A percentile compares a stretch with the other conserved stretches of the same genome.
Evolutionary conservation across 2,797 vertebrate species (phyloP).

Genomic region (Salmo trutta): DNA sequence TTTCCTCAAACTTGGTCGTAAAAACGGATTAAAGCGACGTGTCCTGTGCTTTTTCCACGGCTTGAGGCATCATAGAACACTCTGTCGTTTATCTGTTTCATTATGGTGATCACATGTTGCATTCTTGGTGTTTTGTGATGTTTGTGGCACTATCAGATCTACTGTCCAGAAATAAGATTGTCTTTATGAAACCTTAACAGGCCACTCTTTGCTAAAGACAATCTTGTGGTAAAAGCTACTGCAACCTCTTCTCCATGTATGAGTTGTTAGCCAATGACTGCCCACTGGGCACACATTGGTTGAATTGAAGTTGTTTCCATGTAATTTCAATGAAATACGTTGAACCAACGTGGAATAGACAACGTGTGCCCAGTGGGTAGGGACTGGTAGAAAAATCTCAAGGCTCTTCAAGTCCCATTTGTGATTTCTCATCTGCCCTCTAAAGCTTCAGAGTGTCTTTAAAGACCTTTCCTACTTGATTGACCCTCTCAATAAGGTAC

Average conservation of each 20-base stretch:
- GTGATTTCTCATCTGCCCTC: conserved; percentile 56
- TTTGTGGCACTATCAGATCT: not conserved
- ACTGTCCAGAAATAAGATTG: not conserved
- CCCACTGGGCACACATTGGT: too few species aligned
- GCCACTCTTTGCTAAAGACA: not conserved
- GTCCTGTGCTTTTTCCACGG: not conserved
- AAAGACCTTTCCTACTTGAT: conserved; percentile 83
- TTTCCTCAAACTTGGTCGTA: not conserved
- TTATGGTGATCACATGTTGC: not conserved
- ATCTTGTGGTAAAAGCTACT: not conserved
- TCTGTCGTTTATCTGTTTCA: not conserved
- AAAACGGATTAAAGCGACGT: not conserved
- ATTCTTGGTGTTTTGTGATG: not conserved
- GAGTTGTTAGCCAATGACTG: not conserved
- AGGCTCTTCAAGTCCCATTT: not conserved
- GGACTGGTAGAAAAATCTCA: not conserved
- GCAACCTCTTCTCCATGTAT: not conserved
- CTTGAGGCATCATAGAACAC: not conserved
- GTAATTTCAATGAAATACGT: too few species aligned
- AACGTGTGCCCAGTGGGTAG: too few species aligned
- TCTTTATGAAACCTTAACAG: not conserved
- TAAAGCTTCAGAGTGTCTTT: conserved; percentile 80
- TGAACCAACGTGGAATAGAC: too few species aligned
- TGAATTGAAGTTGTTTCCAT: too few species aligned
- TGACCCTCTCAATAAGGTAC: conserved; percentile 82